Base-by-base conservation (phyloP, 37 sponge, comb jelly and placozoan genomes). In the Halichondria panicea region DNA sequence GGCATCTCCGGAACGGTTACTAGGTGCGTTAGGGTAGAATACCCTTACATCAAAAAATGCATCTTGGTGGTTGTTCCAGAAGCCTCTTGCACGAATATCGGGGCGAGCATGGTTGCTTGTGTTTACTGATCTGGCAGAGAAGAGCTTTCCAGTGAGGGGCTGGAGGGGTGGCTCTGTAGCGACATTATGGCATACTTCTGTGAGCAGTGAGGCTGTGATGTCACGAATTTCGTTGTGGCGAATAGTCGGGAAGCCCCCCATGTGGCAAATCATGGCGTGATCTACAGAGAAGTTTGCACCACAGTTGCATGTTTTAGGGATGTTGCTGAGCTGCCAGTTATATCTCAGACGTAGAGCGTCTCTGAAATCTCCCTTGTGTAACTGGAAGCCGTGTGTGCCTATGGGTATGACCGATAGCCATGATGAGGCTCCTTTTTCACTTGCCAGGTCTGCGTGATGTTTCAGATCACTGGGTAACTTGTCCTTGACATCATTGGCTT, bases 41-140 rank as follows among this genome's bases (percentile, higher is more conserved):
- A 78, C 79, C 79, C 68, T 21, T 42, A 78, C 79, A 68, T 78
- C 68, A 55, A 77, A 77, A 50, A 77, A 77, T 77, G 66, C 77
- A 63, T 50, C 53, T 54, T 77, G 38, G 7, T 27, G 18, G 11
- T 35, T 32, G 39, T 64, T 48, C 77, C 77, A 77, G 55, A 77
- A 77, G 30, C 79, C 77, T 53, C 54, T 48, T 30, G 77, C 77
- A 37, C 39, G 35, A 32, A 77, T 77, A 35, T 77, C 77, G 12
- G 66, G 34, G 33, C 77, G 77, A 19, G 77, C 77, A 13, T 40
- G 39, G 27, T 77, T 55, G 12, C 62, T 46, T 43, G 63, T 63
- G 63, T 60, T 77, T 48, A 54, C 65, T 31, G 77, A 66, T 21
- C 46, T 36, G 19, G 19, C 45, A 33, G 15, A 6, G 35, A 77